These are phyloP conservation scores for Toxotes jaculatrix DNA, from an alignment of 2,113 vertebrate species.

Conservation along the genomic window DNA sequence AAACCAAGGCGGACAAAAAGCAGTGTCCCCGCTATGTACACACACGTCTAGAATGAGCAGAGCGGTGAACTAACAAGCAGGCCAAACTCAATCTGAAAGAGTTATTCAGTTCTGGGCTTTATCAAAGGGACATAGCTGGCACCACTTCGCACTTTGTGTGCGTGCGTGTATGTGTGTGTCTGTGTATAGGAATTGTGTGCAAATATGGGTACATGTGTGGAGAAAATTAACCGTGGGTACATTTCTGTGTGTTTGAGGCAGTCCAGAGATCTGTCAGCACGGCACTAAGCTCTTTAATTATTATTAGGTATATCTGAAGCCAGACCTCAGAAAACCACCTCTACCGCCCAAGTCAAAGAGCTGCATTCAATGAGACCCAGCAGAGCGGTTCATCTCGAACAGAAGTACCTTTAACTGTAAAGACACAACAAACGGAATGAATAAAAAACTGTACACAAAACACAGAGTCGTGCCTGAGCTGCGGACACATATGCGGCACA, in stretches of 20 bases:
- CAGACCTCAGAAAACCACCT: neutral
- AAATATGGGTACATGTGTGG: neutral
- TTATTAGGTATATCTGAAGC: conserved; percentile 14
- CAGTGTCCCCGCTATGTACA: neutral
- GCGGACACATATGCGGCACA: neutral
- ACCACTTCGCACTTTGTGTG: conserved; percentile 15
- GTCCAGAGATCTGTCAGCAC: conserved; percentile 16
- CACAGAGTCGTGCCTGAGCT: rapidly evolving
- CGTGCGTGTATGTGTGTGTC: conserved; percentile 5
- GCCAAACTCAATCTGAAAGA: conserved; percentile 40
- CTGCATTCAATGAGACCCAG: neutral
- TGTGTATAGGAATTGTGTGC: neutral
- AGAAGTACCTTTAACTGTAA: conserved; percentile 11
- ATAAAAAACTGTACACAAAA: neutral
- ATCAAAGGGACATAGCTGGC: neutral
- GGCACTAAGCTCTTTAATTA: conserved; percentile 27
- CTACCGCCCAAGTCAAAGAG: conserved; percentile 6
- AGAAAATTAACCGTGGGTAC: neutral
- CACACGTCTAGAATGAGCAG: conserved; percentile 6
- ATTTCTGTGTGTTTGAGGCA: neutral
- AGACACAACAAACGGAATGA: neutral
- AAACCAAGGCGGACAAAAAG: conserved; percentile 21
- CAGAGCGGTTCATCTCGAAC: neutral
- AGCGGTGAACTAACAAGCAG: neutral
- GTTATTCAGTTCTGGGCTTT: conserved; percentile 20